Conservation (phyloP, 2,888 invertebrate species). For the Drosophila rellima region DNA sequence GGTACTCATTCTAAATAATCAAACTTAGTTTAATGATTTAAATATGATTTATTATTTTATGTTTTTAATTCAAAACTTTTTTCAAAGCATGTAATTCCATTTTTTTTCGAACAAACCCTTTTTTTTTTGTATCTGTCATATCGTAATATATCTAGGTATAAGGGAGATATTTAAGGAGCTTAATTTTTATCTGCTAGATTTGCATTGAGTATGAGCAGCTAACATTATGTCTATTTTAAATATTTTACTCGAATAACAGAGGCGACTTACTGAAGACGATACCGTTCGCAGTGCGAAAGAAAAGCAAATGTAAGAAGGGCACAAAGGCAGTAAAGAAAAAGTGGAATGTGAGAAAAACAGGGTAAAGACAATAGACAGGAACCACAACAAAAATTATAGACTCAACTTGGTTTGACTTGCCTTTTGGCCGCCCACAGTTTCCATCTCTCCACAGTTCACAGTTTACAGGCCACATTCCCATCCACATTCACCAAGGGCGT, state of each 20-base stretch:
- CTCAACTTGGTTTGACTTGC: conserved; percentile 70
- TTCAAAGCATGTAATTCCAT: no score
- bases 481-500: not conserved
- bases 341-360: conserved; percentile 27
- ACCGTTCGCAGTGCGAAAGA: not conserved
- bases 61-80: no score
- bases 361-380: conserved; percentile 78
- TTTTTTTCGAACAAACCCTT: no score
- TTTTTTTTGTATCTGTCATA: no score
- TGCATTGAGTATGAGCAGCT: conserved; percentile 4
- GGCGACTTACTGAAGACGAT: conserved; percentile 23
- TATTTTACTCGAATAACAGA: conserved; percentile 36
- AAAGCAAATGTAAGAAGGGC: conserved; percentile 5
- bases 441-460: conserved; percentile 17
- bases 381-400: conserved; percentile 81
- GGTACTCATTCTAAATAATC: no score
- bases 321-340: conserved; percentile 1
- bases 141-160: no score
- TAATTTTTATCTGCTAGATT: conserved; percentile 27
- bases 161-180: not conserved
- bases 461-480: not conserved
- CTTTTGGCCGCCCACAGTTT: conserved; percentile 61
- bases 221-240: conserved; percentile 51
- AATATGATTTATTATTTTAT: no score
- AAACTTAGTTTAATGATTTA: no score